Percentiles rank a stretch among this genome's conserved stretches.
phyloP scores from a whole-genome alignment of 2,888 invertebrate genomes.

The Andrena marginata region DNA sequence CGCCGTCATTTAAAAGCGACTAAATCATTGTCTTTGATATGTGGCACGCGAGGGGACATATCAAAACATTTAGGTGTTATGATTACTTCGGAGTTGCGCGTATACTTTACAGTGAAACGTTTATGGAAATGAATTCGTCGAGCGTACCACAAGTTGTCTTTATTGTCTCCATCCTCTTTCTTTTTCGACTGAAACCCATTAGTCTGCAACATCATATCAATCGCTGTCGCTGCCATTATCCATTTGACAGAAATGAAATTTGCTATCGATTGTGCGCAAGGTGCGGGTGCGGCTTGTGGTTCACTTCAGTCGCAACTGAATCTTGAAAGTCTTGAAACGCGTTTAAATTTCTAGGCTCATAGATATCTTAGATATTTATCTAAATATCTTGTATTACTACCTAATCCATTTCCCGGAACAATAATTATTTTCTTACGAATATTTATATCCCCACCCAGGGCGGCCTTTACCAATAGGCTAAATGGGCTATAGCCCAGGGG shows the following conservation, averaged over 20 bases:
- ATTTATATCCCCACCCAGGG: background rate
- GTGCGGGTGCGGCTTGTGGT: slow-evolving; percentile 50
- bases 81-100: background rate
- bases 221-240: slow-evolving; percentile 80
- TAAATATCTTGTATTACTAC: no score
- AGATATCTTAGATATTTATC: no score
- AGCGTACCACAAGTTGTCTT: slow-evolving; percentile 89
- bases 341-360: background rate
- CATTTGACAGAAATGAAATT: slow-evolving; percentile 75
- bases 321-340: background rate
- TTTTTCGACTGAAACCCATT: slow-evolving; percentile 86
- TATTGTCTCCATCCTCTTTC: slow-evolving; percentile 88
- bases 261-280: slow-evolving; percentile 72
- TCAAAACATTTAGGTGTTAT: background rate
- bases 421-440: background rate
- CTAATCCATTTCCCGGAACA: background rate
- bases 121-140: background rate
- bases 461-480: no score
- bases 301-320: slow-evolving; percentile 33
- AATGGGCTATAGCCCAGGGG: no score
- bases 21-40: slow-evolving; percentile 11
- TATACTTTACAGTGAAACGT: background rate
- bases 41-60: slow-evolving; percentile 7
- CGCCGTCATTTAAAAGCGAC: background rate
- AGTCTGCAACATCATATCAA: slow-evolving; percentile 80